phyloP scores from a whole-genome alignment of 2,113 vertebrate genomes.

The Sander vitreus region DNA sequence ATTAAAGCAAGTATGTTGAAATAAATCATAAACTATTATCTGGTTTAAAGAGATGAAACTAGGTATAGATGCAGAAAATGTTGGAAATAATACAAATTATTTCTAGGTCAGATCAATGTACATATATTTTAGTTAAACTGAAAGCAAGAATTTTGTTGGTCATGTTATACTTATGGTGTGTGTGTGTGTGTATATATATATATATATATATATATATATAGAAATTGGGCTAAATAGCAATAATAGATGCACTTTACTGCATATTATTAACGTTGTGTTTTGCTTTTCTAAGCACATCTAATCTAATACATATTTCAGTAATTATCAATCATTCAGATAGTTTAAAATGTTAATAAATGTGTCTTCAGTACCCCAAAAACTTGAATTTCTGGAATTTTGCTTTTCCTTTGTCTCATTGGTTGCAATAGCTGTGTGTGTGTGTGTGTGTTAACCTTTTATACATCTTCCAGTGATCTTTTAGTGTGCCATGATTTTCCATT shows the following conservation, averaged over 20 bases:
- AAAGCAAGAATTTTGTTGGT: neutral
- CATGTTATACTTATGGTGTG: no score
- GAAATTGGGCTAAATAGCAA: no score
- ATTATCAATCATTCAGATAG: neutral
- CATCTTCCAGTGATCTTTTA: constrained; percentile 99
- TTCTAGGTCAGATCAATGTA: neutral
- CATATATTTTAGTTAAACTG: no score
- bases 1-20: neutral
- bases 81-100: neutral
- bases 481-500: constrained; percentile 92
- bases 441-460: constrained; percentile 92
- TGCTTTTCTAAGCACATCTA: no score
- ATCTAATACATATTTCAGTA: no score
- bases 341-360: neutral
- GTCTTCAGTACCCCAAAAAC: neutral
- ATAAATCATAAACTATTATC: neutral
- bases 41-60: neutral
- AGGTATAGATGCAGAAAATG: neutral
- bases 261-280: no score
- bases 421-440: neutral
- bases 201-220: no score
- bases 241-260: no score
- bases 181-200: no score
- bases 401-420: neutral
- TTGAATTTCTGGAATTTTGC: neutral